Evolutionary conservation across 2,113 vertebrate species (phyloP).

Genomic region (Tauraco erythrolophus): DNA sequence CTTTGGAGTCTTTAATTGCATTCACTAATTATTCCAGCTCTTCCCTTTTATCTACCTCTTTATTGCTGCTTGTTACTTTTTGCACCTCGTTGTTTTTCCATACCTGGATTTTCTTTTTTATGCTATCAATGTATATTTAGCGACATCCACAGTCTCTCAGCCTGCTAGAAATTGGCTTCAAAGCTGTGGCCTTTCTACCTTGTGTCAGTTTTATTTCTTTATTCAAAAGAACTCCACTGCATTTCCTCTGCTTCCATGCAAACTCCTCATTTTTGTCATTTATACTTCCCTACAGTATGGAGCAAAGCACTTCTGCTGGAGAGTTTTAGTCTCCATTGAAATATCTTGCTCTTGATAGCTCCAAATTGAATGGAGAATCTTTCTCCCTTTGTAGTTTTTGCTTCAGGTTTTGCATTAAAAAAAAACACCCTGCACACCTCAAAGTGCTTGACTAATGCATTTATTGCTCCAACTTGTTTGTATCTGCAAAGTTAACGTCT

Average conservation of each 20-base stretch:
- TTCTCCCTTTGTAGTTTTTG: not conserved
- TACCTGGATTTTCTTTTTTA: not conserved
- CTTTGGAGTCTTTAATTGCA: not conserved
- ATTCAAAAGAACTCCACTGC: not conserved
- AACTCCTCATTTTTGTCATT: not conserved
- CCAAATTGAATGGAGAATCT: not conserved
- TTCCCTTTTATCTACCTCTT: not conserved
- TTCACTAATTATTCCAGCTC: not conserved
- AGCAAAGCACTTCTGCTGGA: not conserved
- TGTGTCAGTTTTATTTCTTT: not conserved
- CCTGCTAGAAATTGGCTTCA: not conserved
- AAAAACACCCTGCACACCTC: not conserved
- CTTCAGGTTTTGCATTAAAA: not conserved
- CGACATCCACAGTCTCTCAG: not conserved
- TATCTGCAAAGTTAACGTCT: not conserved
- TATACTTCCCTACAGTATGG: not conserved
- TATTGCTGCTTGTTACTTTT: not conserved
- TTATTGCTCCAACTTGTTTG: slow-evolving; percentile 9
- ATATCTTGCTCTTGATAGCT: not conserved
- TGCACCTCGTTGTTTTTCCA: not conserved
- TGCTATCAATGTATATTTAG: not conserved
- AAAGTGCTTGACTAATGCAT: not conserved
- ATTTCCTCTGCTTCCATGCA: not conserved
- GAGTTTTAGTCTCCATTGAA: not conserved
- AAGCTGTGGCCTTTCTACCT: not conserved